phyloP scores from a whole-genome alignment of 2,113 vertebrate species.

The Edolisoma coerulescens region DNA sequence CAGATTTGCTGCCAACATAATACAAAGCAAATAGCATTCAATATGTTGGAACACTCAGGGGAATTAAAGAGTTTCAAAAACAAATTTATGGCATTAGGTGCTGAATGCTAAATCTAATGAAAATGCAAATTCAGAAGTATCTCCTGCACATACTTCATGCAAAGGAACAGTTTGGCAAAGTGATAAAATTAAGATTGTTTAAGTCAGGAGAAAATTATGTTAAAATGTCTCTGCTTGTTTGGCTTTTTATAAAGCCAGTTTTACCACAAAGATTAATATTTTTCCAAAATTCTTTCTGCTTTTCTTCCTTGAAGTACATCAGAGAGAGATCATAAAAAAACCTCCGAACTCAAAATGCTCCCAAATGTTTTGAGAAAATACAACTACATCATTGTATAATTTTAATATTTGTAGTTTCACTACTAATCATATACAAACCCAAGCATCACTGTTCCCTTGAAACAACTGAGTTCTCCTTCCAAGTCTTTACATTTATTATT shows the following conservation, averaged over 20 bases:
- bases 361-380: neutral
- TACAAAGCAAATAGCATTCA: conserved; percentile 78
- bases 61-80: conserved; percentile 78
- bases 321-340: neutral
- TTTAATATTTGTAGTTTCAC: neutral
- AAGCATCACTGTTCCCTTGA: neutral
- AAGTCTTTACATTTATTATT: neutral
- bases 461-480: neutral
- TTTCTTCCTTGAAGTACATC: neutral
- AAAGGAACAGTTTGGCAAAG: conserved; percentile 57
- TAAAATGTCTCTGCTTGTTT: conserved; percentile 19
- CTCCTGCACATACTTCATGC: conserved; percentile 35
- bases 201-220: conserved; percentile 42
- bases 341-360: neutral
- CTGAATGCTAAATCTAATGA: conserved; percentile 76
- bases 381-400: neutral
- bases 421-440: neutral
- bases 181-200: conserved; percentile 67
- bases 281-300: neutral
- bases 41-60: conserved; percentile 70
- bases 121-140: conserved; percentile 74
- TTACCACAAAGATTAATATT: conserved; percentile 17
- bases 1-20: conserved; percentile 76
- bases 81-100: conserved; percentile 78
- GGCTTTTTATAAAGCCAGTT: conserved; percentile 3